phyloP scores from a whole-genome alignment of 2,888 invertebrate species.

The Lithosia quadra region DNA sequence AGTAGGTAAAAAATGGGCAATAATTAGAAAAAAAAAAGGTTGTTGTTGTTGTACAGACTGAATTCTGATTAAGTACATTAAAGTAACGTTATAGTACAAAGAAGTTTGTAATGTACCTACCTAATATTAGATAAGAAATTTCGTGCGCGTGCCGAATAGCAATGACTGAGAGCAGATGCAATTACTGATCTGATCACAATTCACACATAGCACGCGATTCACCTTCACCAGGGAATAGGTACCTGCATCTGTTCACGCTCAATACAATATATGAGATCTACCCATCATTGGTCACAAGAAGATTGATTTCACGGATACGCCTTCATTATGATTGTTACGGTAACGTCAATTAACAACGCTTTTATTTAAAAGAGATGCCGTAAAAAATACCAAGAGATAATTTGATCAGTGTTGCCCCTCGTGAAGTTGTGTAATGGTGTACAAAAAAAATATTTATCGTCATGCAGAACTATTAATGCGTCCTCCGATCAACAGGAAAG shows the following conservation, averaged over 20 bases:
- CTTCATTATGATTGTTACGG: constrained; percentile 25
- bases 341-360: constrained; percentile 23
- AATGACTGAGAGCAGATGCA: constrained; percentile 14
- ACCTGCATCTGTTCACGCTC: not conserved
- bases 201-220: constrained; percentile 34
- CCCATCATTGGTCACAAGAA: constrained; percentile 5
- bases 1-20: too few species aligned
- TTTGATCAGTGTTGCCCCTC: not conserved
- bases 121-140: constrained; percentile 36
- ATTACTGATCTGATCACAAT: constrained; percentile 10
- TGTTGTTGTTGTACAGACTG: too few species aligned
- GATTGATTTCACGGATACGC: constrained; percentile 36
- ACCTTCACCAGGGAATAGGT: not conserved
- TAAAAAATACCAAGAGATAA: not conserved
- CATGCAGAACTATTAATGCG: not conserved
- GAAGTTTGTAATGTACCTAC: constrained; percentile 17
- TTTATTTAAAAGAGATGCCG: not conserved
- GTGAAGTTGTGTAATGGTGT: not conserved
- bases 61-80: not conserved
- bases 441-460: not conserved
- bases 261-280: not conserved
- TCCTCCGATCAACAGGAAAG: too few species aligned
- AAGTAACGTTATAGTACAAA: not conserved
- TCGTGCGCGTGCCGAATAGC: constrained; percentile 25
- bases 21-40: too few species aligned